These are phyloP conservation scores for Ciconia nigra DNA, from an alignment of 2,797 vertebrate genomes.

Conservation along the genomic window DNA sequence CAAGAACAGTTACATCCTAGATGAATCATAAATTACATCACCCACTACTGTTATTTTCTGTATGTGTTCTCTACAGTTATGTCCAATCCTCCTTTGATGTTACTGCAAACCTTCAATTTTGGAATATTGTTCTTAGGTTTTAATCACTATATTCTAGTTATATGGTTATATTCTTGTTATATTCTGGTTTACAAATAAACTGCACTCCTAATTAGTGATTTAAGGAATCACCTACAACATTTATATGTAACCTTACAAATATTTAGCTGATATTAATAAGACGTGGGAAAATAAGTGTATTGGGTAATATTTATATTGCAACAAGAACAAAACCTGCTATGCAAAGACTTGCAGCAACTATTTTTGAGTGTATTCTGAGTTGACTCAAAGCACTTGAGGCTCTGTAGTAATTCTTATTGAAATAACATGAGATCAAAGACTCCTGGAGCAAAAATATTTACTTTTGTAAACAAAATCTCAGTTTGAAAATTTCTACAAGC, in stretches of 20 bases:
- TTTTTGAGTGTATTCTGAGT: neutral
- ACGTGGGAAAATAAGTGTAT: neutral
- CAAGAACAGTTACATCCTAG: neutral
- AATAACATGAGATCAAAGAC: neutral
- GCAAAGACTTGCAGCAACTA: neutral
- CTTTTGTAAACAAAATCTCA: neutral
- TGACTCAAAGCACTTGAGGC: neutral
- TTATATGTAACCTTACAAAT: neutral
- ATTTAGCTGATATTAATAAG: neutral
- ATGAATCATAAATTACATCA: neutral
- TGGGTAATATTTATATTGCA: neutral
- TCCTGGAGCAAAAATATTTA: neutral
- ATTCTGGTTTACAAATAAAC: neutral
- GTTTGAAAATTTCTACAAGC: neutral
- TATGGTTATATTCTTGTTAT: neutral
- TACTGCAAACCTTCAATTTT: neutral
- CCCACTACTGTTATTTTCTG: neutral
- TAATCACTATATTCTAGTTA: neutral
- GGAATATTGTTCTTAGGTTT: neutral
- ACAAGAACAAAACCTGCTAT: neutral
- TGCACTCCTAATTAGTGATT: neutral
- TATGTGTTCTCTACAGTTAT: neutral
- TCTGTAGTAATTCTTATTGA: neutral
- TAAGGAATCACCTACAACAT: neutral
- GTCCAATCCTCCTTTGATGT: neutral